These are phyloP conservation scores for Leuciscus idus DNA, from an alignment of 2,113 vertebrate species.

Conservation along the genomic window DNA sequence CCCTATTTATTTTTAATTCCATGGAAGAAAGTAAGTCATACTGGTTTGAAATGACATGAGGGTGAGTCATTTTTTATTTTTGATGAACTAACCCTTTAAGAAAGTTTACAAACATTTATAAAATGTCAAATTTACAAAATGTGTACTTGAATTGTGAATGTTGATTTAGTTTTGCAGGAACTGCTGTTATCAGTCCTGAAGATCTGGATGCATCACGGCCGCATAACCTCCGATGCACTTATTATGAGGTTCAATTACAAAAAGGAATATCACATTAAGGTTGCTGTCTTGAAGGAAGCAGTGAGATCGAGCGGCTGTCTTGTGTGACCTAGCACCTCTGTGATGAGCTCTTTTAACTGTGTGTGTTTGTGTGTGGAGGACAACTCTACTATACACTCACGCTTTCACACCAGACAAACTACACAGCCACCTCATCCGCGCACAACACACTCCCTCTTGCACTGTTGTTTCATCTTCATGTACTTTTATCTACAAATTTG, in stretches of 20 bases:
- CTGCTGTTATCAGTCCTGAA: neutral
- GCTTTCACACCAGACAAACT: slow-evolving; percentile 15
- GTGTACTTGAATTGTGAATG: neutral
- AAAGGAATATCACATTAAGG: neutral
- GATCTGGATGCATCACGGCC: neutral
- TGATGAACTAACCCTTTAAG: neutral
- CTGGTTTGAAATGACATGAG: neutral
- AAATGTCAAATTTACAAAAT: no score
- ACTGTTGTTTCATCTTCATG: neutral
- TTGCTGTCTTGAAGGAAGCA: neutral
- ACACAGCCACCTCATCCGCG: neutral
- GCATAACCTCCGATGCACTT: neutral
- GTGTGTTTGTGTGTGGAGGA: neutral
- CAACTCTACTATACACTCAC: neutral
- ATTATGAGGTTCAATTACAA: neutral
- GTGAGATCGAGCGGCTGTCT: slow-evolving; percentile 22
- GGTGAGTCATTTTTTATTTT: neutral
- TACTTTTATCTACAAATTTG: slow-evolving; percentile 51
- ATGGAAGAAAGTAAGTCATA: neutral
- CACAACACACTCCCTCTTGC: slow-evolving; percentile 1
- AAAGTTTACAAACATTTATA: neutral
- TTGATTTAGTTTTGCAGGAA: neutral
- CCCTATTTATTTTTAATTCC: neutral
- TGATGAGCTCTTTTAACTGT: slow-evolving; percentile 30
- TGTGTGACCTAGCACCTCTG: slow-evolving; percentile 27